A percentile compares a stretch with the other conserved stretches of the same genome.
These are phyloP conservation scores for Poicephalus gulielmi DNA, from an alignment of 2,113 vertebrate genomes.

Conservation along the genomic window DNA sequence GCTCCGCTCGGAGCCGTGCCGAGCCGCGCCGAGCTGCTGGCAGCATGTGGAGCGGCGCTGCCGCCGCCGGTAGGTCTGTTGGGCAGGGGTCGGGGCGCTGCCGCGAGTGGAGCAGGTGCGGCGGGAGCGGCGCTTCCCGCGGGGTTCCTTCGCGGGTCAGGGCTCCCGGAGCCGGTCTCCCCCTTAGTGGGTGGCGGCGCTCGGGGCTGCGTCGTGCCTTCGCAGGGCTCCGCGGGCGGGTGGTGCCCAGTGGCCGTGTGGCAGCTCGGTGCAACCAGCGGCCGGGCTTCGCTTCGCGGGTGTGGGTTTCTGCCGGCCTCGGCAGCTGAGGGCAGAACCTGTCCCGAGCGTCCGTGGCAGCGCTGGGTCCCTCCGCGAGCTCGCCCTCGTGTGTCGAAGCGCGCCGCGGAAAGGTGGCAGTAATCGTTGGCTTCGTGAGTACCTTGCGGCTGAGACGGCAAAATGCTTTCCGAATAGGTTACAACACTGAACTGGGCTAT, in stretches of 20 bases:
- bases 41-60: not conserved
- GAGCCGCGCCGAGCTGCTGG: not conserved
- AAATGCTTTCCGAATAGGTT: not conserved
- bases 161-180: not conserved
- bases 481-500: not conserved
- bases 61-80: not conserved
- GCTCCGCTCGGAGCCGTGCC: not conserved
- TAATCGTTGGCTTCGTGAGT: not conserved
- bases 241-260: not conserved
- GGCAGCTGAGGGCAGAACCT: not conserved
- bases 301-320: fast-evolving
- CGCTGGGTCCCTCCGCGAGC: fast-evolving
- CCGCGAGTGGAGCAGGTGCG: not conserved
- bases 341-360: fast-evolving
- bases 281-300: not conserved
- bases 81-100: not conserved
- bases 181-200: not conserved
- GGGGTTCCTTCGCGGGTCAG: not conserved
- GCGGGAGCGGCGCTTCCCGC: not conserved
- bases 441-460: not conserved
- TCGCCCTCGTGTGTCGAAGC: not conserved
- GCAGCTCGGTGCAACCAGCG: not conserved
- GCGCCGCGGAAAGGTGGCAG: not conserved
- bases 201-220: not conserved
- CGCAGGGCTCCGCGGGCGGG: not conserved